These are phyloP conservation scores for Sinocyclocheilus grahami DNA, from an alignment of 2,113 vertebrate species.

Conservation along the genomic window DNA sequence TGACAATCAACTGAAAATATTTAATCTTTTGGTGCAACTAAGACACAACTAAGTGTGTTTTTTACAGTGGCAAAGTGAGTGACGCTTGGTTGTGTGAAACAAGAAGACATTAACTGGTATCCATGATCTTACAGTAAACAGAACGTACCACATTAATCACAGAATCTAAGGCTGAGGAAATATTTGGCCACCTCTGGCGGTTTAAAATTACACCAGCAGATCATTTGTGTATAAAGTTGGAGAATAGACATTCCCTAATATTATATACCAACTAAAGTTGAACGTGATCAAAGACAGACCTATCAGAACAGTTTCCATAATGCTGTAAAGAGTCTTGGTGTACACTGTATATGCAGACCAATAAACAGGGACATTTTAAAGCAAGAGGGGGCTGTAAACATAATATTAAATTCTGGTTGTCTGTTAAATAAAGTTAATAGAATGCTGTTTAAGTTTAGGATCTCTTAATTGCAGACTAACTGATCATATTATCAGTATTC, in stretches of 20 bases:
- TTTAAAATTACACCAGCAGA: neutral
- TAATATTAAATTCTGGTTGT: neutral
- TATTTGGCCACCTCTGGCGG: neutral
- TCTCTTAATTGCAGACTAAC: neutral
- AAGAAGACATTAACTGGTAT: neutral
- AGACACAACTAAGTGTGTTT: slow-evolving; percentile 54
- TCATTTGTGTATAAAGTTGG: neutral
- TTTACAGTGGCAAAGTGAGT: slow-evolving; percentile 59
- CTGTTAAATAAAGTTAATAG: neutral
- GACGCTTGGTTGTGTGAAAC: neutral
- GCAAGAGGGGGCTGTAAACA: neutral
- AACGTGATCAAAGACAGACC: neutral
- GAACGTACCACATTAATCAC: neutral
- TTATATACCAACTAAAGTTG: neutral
- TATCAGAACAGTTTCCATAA: neutral
- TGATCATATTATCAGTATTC: neutral
- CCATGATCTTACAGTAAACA: neutral
- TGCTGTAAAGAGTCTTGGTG: neutral
- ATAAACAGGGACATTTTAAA: neutral
- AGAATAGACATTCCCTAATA: slow-evolving; percentile 6
- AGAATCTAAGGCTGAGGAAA: neutral
- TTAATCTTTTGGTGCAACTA: slow-evolving; percentile 58
- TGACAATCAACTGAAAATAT: slow-evolving; percentile 80
- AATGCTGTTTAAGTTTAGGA: neutral
- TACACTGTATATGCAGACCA: neutral